These are phyloP conservation scores for Prietella phreatophila DNA, from an alignment of 2,113 vertebrate species.

Conservation along the genomic window DNA sequence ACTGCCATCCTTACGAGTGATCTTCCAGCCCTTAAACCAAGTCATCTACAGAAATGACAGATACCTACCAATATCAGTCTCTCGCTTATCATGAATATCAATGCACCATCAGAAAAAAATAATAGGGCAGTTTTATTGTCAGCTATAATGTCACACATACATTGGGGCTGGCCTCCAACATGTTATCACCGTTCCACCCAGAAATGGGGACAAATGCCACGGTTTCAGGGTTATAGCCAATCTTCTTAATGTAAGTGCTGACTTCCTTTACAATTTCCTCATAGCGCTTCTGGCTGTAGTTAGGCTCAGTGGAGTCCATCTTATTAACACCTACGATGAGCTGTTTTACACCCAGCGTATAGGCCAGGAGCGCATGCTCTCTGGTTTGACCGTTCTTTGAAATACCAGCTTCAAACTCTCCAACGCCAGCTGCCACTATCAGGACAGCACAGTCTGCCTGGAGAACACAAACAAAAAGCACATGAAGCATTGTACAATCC, in stretches of 20 bases:
- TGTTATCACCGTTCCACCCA: conserved; percentile 98
- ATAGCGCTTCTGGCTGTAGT: conserved; percentile 96
- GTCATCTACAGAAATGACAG: conserved; percentile 79
- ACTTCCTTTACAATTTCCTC: conserved; percentile 99
- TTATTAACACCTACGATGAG: conserved; percentile 97
- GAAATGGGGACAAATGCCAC: conserved; percentile 96
- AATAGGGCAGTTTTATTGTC: not conserved
- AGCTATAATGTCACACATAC: conserved; percentile 66
- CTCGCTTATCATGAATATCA: not conserved
- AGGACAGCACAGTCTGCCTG: conserved; percentile 97
- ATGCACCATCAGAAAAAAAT: not conserved
- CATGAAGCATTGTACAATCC: not conserved
- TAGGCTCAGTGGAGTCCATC: conserved; percentile 98
- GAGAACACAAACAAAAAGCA: not conserved
- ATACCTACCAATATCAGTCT: not conserved
- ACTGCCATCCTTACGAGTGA: conserved; percentile 88
- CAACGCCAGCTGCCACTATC: conserved; percentile 93
- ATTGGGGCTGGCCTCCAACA: conserved; percentile 93
- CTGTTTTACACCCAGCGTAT: conserved; percentile 95
- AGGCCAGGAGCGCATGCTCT: conserved; percentile 95
- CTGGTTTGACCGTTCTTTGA: conserved; percentile 97
- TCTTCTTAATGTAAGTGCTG: conserved; percentile 98
- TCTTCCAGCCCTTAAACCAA: conserved; percentile 98
- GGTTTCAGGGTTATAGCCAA: conserved; percentile 95
- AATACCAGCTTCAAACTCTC: conserved; percentile 94